Base-by-base conservation (phyloP, 1,140 invertebrate species). In the Drosophila sp. region DNA sequence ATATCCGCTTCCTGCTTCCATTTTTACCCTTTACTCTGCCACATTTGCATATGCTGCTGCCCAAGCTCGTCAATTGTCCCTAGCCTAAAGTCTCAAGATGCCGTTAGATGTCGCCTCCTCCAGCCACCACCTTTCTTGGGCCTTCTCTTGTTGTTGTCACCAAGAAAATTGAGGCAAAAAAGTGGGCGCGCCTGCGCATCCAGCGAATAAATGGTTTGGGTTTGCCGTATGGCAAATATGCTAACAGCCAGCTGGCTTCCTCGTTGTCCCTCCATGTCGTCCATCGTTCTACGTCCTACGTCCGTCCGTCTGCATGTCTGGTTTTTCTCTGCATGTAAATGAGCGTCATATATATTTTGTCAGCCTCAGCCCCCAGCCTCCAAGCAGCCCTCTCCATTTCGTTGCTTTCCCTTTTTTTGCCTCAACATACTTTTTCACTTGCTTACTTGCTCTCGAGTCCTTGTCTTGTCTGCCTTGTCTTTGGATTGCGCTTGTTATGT, bases 321-420 rank as follows among this genome's bases (percentile, higher is more conserved):
- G 35, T 10, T 38, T 38, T 60, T 56, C 38, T 50, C 83, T 70
- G 79, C 79, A 86, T 86, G 83, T 61, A 86, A 87, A 86, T 86
- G 79, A 86, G 84, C 50, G 63, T 70, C 82, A 86, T 86, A 86
- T 86, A 79, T 83, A 76, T 73, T 56, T 56, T 66, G 8, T 47
- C 62, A 38, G 8, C 35, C 35, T 38, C 35, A 11, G 8, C 17
- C 17, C 17, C 17, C 17, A 17, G 17, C 17, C 17, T 17, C 17
- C 17, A 17, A 17, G 17, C 17, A 17, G 17, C 35, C 8, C 3
- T 38, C 35, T 38, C 35, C 3, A 10, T 38, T 11, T 10, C 35
- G 7, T 38, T 10, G 1, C 35, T 38, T 11, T 8, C 35, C 11
- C 35, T 38, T 3, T 32, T 27, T 40, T 50, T 10, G 23, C 23